Conservation (phyloP, 2,797 vertebrate genomes). For the Xenopus petersii region DNA sequence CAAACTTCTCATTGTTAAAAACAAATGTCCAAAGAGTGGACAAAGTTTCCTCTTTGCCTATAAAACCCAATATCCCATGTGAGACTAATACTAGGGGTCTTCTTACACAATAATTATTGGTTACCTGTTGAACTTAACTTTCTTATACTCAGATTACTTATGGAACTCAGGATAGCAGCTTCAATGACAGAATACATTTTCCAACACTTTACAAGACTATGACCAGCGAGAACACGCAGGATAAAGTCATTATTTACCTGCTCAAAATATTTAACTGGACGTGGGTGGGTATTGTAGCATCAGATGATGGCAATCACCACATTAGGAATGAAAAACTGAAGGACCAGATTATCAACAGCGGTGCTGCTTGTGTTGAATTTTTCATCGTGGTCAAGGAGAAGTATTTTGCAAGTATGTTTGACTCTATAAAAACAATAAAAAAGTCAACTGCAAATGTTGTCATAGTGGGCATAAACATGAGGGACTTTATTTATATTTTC, state of each 20-base stretch:
- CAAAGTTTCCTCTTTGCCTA: no score
- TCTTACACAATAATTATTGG: no score
- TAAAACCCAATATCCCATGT: no score
- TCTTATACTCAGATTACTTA: not conserved
- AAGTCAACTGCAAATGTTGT: not conserved
- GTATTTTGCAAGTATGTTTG: not conserved
- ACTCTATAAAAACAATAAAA: no score
- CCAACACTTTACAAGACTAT: not conserved
- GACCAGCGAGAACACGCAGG: not conserved
- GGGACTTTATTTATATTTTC: no score
- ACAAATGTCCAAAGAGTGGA: no score
- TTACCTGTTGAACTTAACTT: not conserved
- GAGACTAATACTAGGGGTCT: no score
- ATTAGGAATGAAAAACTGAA: not conserved
- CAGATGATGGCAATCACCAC: not conserved
- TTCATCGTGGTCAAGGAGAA: not conserved
- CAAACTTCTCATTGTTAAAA: no score
- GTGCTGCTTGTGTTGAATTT: not conserved
- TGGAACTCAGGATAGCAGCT: not conserved
- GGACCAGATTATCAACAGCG: not conserved
- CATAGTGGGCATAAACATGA: not conserved
- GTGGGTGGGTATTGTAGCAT: not conserved
- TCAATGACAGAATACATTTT: not conserved
- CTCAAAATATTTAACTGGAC: not conserved
- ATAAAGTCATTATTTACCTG: not conserved